Evolutionary conservation across 1,140 invertebrate genomes (phyloP).

Genomic region (Batillaria attramentaria): DNA sequence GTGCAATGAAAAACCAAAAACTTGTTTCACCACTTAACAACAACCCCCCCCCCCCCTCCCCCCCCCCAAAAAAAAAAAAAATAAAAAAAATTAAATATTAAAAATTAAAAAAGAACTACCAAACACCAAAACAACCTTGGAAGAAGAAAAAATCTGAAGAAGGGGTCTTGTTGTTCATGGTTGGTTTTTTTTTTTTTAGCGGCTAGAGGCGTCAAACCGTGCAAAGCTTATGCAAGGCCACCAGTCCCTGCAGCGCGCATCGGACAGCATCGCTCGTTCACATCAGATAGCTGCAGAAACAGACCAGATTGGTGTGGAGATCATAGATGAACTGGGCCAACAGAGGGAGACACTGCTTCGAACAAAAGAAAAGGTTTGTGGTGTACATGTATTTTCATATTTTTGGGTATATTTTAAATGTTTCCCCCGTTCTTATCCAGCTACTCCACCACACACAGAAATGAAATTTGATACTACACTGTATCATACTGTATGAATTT

Average conservation of each 20-base stretch:
- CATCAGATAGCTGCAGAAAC: slow-evolving; percentile 84
- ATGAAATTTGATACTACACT: too few species aligned
- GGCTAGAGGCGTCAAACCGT: slow-evolving; percentile 61
- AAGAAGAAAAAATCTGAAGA: not conserved
- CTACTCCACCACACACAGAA: too few species aligned
- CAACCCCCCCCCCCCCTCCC: too few species aligned
- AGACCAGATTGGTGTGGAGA: slow-evolving; percentile 84
- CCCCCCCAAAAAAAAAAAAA: too few species aligned
- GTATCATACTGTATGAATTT: too few species aligned
- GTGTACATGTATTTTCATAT: not conserved
- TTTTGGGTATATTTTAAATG: not conserved
- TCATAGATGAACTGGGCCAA: slow-evolving; percentile 78
- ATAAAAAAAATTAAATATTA: too few species aligned
- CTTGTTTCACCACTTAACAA: too few species aligned
- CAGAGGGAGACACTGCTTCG: slow-evolving; percentile 79
- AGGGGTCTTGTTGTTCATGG: too few species aligned
- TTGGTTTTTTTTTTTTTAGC: slow-evolving; percentile 53
- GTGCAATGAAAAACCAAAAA: too few species aligned
- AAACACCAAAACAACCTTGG: too few species aligned
- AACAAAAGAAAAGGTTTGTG: slow-evolving; percentile 74
- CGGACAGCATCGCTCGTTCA: slow-evolving; percentile 79
- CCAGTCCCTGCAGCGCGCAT: slow-evolving; percentile 76
- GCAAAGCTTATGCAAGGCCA: slow-evolving; percentile 65
- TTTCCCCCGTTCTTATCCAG: too few species aligned
- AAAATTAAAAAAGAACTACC: too few species aligned